Evolutionary conservation across 2,113 vertebrate species (phyloP).

Genomic region (human): GRCh38 chr1:9900501-9901000

Average conservation of each 20-base stretch:
- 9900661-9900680: background rate
- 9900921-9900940: background rate
- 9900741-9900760: background rate
- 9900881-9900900: background rate
- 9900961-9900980: background rate
- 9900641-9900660: background rate
- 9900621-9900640: background rate
- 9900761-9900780: background rate
- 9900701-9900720: background rate
- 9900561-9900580: fast-evolving
- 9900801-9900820: fast-evolving
- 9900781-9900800: background rate
- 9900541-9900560: background rate
- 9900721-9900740: background rate
- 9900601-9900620: background rate
- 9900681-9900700: background rate
- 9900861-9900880: fast-evolving
- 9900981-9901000: background rate
- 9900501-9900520: background rate
- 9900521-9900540: background rate
- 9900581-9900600: background rate
- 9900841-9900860: background rate
- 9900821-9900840: background rate
- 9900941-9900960: background rate
- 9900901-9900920: background rate